These are phyloP conservation scores for Leptopilina drosophilae DNA, from an alignment of 2,888 invertebrate genomes.

Conservation along the genomic window DNA sequence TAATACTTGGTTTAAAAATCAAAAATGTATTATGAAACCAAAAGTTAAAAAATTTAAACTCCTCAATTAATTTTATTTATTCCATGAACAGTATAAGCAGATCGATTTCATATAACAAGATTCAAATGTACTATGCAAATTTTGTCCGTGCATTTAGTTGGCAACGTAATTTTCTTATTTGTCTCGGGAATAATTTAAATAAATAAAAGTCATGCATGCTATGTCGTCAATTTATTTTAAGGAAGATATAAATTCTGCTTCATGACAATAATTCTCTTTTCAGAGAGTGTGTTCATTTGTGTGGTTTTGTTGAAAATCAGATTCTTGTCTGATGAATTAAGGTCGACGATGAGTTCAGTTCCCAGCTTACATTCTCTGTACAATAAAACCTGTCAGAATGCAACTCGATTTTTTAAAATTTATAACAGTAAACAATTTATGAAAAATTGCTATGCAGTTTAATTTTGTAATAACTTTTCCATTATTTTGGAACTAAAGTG, in stretches of 20 bases:
- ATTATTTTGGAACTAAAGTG: no score
- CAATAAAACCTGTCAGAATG: not conserved
- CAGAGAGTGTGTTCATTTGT: no score
- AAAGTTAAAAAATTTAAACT: no score
- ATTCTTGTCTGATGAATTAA: conserved; percentile 36
- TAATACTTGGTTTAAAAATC: no score
- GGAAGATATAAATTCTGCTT: not conserved
- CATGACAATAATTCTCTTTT: conserved; percentile 2
- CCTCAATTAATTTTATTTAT: no score
- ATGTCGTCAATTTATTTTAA: not conserved
- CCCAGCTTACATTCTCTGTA: not conserved
- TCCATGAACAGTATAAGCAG: not conserved
- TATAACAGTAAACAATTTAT: no score
- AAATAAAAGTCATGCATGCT: not conserved
- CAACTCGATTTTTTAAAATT: no score
- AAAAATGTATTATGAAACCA: no score
- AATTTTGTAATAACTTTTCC: no score
- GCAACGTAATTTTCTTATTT: conserved; percentile 18
- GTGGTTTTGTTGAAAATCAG: conserved; percentile 3
- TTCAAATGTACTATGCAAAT: conserved; percentile 5
- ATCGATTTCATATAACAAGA: not conserved
- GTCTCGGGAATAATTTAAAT: not conserved
- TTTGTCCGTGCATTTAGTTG: not conserved
- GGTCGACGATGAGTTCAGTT: not conserved
- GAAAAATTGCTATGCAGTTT: no score